Conservation (phyloP, 1,140 invertebrate genomes). For the Bombus superbus region DNA sequence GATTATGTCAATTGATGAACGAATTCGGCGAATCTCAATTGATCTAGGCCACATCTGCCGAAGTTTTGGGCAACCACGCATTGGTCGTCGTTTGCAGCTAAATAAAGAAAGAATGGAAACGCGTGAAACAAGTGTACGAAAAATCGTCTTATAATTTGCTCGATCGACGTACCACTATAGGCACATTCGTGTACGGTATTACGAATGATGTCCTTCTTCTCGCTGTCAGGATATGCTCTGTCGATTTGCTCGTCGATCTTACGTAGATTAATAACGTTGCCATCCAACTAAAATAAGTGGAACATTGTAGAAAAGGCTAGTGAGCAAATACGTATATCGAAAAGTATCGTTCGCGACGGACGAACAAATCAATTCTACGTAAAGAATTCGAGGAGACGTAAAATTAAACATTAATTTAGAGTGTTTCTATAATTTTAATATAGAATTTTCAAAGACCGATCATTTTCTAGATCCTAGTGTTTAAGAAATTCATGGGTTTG, state of each 20-base stretch:
- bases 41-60: background rate
- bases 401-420: background rate
- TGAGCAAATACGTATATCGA: background rate
- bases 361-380: background rate
- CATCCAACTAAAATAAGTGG: conserved; percentile 1
- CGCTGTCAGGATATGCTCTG: background rate
- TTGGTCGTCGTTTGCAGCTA: background rate
- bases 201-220: background rate
- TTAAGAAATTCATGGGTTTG: too few relatives aligned
- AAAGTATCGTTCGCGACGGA: background rate
- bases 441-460: too few relatives aligned
- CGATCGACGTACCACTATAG: background rate
- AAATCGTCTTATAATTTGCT: too few relatives aligned
- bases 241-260: background rate
- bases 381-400: background rate
- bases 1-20: background rate
- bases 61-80: conserved; percentile 5
- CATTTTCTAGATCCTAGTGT: too few relatives aligned
- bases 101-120: background rate
- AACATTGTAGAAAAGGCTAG: background rate
- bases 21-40: background rate
- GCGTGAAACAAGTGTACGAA: background rate
- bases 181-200: background rate
- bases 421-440: too few relatives aligned
- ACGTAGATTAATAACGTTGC: background rate